A percentile compares a stretch with the other conserved stretches of the same genome.
Conservation (phyloP, 2,888 invertebrate species). For the Rhorus exstirpatorius region DNA sequence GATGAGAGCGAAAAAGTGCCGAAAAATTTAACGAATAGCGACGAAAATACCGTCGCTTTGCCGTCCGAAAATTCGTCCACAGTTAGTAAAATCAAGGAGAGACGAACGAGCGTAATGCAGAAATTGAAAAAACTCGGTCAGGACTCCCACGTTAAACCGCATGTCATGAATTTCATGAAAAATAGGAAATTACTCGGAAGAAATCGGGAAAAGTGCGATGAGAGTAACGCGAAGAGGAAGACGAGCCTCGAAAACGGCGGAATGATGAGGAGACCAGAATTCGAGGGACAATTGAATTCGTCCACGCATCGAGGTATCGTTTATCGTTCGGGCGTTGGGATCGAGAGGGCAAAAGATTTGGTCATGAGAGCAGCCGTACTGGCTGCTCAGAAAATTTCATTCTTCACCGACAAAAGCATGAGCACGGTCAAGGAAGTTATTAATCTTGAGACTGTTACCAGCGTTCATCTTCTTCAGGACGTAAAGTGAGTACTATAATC, state of each 20-base stretch:
- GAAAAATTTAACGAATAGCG: neutral
- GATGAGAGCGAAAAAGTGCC: slow-evolving; percentile 72
- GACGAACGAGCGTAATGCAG: slow-evolving; percentile 79
- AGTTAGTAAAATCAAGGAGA: slow-evolving; percentile 72
- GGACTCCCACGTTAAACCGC: slow-evolving; percentile 80
- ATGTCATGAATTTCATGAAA: slow-evolving; percentile 81
- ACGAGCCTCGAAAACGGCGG: slow-evolving; percentile 72
- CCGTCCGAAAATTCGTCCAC: neutral
- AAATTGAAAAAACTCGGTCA: slow-evolving; percentile 80
- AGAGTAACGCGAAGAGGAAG: slow-evolving; percentile 67
- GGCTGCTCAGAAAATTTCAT: slow-evolving; percentile 91
- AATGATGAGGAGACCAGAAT: slow-evolving; percentile 87
- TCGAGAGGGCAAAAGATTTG: slow-evolving; percentile 90
- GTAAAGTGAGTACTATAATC: slow-evolving; percentile 82
- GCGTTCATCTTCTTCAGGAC: slow-evolving; percentile 88
- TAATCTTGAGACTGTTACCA: slow-evolving; percentile 89
- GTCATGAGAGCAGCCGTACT: slow-evolving; percentile 88
- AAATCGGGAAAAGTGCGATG: slow-evolving; percentile 71
- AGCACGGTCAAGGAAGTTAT: slow-evolving; percentile 91
- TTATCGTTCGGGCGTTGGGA: slow-evolving; percentile 85
- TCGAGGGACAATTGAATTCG: slow-evolving; percentile 85
- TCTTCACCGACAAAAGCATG: slow-evolving; percentile 91
- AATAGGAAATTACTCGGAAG: slow-evolving; percentile 78
- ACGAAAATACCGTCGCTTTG: neutral
- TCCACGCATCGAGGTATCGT: slow-evolving; percentile 89